Evolutionary conservation across 2,888 invertebrate genomes (phyloP).

Genomic region (Eupithecia subfuscata): DNA sequence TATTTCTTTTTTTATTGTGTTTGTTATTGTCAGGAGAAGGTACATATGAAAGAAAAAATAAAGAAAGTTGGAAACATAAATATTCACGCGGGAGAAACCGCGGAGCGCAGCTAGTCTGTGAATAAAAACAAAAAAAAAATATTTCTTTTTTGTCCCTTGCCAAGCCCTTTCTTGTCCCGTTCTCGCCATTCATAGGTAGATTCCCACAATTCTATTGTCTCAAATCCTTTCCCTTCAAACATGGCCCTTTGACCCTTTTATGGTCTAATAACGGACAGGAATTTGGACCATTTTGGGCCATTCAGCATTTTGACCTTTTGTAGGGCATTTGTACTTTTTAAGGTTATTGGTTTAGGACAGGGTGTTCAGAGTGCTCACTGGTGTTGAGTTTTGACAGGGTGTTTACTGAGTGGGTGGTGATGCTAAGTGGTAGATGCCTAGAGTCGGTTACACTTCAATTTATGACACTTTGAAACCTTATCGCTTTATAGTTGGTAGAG

Average conservation of each 20-base stretch:
- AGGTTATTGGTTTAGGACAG: conserved; percentile 4
- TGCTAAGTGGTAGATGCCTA: neutral
- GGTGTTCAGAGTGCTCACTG: neutral
- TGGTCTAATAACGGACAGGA: conserved; percentile 39
- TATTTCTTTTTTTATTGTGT: too few relatives aligned
- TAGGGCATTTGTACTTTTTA: neutral
- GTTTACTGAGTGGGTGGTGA: neutral
- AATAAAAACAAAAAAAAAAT: neutral
- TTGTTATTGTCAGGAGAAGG: too few relatives aligned
- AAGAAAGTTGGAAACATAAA: too few relatives aligned
- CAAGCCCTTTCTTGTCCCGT: conserved; percentile 4
- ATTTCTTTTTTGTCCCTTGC: neutral
- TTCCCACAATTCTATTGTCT: conserved; percentile 38
- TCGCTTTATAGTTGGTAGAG: neutral
- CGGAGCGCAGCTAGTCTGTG: too few relatives aligned
- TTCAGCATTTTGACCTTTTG: conserved; percentile 27
- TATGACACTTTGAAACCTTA: neutral
- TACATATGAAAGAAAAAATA: too few relatives aligned
- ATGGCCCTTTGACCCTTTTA: conserved; percentile 35
- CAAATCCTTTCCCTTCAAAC: conserved; percentile 26
- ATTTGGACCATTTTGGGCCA: conserved; percentile 18
- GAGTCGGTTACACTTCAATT: neutral
- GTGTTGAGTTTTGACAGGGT: conserved; percentile 1
- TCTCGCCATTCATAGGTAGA: conserved; percentile 14
- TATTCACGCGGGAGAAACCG: too few relatives aligned